phyloP scores from a whole-genome alignment of 1,140 invertebrate species.

The Leptopilina boulardi region DNA sequence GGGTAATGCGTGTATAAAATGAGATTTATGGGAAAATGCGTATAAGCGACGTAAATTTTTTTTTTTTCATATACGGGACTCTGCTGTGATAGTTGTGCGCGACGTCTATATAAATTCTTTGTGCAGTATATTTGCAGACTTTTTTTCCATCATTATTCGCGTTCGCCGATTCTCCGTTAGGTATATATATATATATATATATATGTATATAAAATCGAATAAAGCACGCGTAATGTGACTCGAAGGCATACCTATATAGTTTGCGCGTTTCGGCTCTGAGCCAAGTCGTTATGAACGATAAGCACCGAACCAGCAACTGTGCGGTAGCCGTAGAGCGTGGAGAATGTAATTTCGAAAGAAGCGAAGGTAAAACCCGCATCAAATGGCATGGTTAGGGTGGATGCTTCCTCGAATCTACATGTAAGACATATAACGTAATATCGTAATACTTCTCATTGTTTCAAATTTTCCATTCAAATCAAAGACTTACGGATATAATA shows the following conservation, averaged over 20 bases:
- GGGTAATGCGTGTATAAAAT: not conserved
- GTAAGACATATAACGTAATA: not conserved
- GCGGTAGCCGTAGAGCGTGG: slow-evolving; percentile 46
- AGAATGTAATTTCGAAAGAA: slow-evolving; percentile 55
- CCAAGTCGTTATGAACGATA: slow-evolving; percentile 49
- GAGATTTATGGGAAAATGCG: slow-evolving; percentile 23
- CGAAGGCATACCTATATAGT: slow-evolving; percentile 31
- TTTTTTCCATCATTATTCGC: slow-evolving; percentile 35
- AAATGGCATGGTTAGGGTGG: slow-evolving; percentile 17
- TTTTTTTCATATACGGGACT: not conserved
- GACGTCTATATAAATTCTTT: not conserved
- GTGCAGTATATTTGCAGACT: not conserved
- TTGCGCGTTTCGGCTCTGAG: slow-evolving; percentile 48
- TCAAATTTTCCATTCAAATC: not conserved
- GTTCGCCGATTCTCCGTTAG: slow-evolving; percentile 41
- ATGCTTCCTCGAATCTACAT: slow-evolving; percentile 16
- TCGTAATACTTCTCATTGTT: slow-evolving; percentile 1
- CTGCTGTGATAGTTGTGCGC: not conserved
- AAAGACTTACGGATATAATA: slow-evolving; percentile 7
- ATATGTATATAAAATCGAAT: slow-evolving; percentile 39
- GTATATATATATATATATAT: too few relatives aligned
- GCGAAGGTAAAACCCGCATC: slow-evolving; percentile 36
- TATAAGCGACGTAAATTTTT: not conserved
- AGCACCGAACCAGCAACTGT: slow-evolving; percentile 50
- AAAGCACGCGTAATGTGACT: slow-evolving; percentile 47